Evolutionary conservation across 1,140 invertebrate species (phyloP).

Genomic region (Coenobita brevimanus): DNA sequence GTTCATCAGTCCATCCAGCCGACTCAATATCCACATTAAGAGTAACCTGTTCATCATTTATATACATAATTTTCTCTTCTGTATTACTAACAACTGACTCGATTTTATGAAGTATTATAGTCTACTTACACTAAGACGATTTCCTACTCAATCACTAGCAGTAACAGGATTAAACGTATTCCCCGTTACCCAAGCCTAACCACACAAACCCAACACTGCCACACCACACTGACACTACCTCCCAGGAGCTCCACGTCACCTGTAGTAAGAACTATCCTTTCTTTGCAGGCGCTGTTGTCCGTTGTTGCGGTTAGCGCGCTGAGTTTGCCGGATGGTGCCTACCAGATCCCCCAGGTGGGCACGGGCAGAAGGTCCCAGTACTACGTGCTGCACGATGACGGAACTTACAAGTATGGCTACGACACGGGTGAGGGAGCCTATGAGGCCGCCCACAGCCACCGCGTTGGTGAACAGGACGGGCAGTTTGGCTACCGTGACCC

Average conservation of each 20-base stretch:
- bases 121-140: too few species aligned
- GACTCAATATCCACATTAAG: too few species aligned
- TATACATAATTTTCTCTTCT: too few species aligned
- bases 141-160: too few species aligned
- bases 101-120: too few species aligned
- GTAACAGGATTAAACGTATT: too few species aligned
- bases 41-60: too few species aligned
- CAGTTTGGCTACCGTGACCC: constrained; percentile 59
- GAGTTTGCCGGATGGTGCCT: constrained; percentile 53
- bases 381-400: constrained; percentile 52
- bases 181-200: too few species aligned
- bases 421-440: constrained; percentile 64
- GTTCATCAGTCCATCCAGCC: too few species aligned
- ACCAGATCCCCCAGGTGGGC: constrained; percentile 54
- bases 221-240: background rate
- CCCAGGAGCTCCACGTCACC: background rate
- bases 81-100: too few species aligned
- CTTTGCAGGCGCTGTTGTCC: constrained; percentile 50
- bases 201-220: too few species aligned
- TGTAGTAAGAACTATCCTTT: background rate
- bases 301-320: constrained; percentile 48
- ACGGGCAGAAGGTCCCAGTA: constrained; percentile 46
- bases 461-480: constrained; percentile 37
- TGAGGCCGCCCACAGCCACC: constrained; percentile 38
- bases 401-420: constrained; percentile 66